Evolutionary conservation across 2,888 invertebrate species (phyloP), one percentile per base, ranked within the genome.

Genomic region (Anthoptus insignis): DNA sequence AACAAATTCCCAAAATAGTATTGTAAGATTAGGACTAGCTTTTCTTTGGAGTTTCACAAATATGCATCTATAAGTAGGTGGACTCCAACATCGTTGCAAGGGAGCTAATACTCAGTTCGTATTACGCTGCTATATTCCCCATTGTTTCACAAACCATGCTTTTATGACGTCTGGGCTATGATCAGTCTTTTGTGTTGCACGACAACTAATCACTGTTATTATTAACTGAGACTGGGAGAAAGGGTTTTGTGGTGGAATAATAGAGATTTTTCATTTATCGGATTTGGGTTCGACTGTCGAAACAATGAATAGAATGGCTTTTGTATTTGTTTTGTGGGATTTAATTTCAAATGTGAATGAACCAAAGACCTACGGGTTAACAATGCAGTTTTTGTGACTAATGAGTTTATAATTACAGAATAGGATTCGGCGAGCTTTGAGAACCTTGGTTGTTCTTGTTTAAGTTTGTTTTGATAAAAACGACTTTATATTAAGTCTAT

Each of bases 161-260:
- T 66, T 64, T 67, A 67, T 56, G 57, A 54, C 49, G 68, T 52
- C 57, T 64, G 49, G 32, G 50, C 54, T 56, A 24, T 54, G 53
- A 61, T 63, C 54, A 50, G 29, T 42, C 57, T 58, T 64, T 49
- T 49, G 56, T 64, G 50, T 50, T 8, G 14, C 47, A 45, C 39
- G 42, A 34, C 64, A 16, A 60, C 66, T 70, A 64, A 70, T 70
- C 70, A 66, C 56, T 19, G 61, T 47, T 50, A 67, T 67, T 70
- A 67, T 70, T 54, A 61, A 61, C 14, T 22, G 45, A 61, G 53
- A 37, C 54, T 45, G 21, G 54, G 27, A 54, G 47, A 45, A 45
- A 53, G 37, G 49, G 60, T 58, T 58, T 49, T 54, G 50, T 57
- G 49, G 59, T 34, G 58, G 49, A 27, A 47, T 56, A 56, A 63